A percentile compares a stretch with the other conserved stretches of the same genome.
These are phyloP conservation scores for Drosophila mayri DNA, from an alignment of 1,140 invertebrate genomes.

Conservation along the genomic window DNA sequence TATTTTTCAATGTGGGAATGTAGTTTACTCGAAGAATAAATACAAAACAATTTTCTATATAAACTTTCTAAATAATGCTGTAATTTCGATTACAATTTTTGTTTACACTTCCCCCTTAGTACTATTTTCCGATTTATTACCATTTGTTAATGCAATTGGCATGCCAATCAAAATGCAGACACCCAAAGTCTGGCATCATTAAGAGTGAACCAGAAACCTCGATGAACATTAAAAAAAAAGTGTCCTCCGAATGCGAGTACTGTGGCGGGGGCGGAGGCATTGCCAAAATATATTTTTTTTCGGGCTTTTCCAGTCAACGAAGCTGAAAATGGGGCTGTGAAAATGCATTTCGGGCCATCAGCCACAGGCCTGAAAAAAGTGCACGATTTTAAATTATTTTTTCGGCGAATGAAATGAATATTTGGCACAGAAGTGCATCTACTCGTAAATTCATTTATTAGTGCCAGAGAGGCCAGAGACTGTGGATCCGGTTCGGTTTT, in stretches of 20 bases:
- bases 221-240: constrained; percentile 10
- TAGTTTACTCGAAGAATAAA: too few relatives aligned
- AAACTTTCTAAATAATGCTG: neutral
- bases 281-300: constrained; percentile 33
- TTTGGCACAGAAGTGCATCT: constrained; percentile 73
- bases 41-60: too few relatives aligned
- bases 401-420: constrained; percentile 48
- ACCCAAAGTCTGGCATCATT: constrained; percentile 2
- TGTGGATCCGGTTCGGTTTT: constrained; percentile 8
- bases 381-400: constrained; percentile 69
- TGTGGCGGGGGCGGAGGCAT: neutral
- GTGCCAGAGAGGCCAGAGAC: constrained; percentile 40
- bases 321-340: constrained; percentile 30
- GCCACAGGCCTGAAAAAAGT: constrained; percentile 40
- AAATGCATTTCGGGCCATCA: constrained; percentile 55
- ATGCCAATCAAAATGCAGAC: constrained; percentile 48
- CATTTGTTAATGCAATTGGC: constrained; percentile 20
- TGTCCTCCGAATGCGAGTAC: neutral
- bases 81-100: neutral
- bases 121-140: neutral
- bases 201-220: constrained; percentile 20
- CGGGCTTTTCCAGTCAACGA: neutral
- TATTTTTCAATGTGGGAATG: too few relatives aligned
- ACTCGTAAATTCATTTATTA: constrained; percentile 84
- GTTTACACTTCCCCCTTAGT: neutral